Conservation (phyloP, 2,113 vertebrate species). For the Phylloscopus trochilus region DNA sequence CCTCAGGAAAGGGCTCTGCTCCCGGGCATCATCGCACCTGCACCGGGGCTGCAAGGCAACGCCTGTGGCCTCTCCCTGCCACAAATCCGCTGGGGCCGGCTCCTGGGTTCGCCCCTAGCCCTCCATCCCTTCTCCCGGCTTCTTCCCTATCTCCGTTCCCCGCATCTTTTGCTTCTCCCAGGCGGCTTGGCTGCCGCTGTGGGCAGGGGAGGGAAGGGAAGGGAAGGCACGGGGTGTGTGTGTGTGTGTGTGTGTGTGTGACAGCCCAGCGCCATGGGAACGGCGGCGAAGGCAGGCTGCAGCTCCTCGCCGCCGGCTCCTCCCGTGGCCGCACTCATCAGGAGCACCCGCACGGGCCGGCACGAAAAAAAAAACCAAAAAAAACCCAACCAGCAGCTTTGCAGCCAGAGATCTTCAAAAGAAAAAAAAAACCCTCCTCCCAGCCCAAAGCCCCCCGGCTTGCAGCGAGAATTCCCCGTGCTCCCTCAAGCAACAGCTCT, state of each 20-base stretch:
- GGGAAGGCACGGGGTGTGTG: background rate
- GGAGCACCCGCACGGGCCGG: background rate
- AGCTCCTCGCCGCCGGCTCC: slow-evolving; percentile 10
- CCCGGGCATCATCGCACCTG: background rate
- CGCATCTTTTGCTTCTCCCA: background rate
- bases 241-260: slow-evolving; percentile 15
- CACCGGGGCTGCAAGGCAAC: fast-evolving
- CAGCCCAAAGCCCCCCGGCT: background rate
- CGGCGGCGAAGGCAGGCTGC: background rate
- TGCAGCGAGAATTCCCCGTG: background rate
- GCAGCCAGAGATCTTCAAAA: background rate
- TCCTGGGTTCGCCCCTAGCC: background rate
- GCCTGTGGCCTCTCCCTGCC: background rate
- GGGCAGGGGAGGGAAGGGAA: slow-evolving; percentile 59
- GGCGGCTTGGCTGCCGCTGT: slow-evolving; percentile 17
- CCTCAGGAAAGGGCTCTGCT: background rate
- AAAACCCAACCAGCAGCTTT: background rate
- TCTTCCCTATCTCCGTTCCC: background rate
- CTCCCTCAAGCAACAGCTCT: background rate
- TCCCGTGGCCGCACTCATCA: background rate
- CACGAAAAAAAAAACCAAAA: background rate
- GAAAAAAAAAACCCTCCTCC: background rate
- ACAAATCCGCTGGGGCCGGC: fast-evolving
- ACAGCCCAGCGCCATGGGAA: slow-evolving; percentile 61
- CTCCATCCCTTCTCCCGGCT: background rate